Percentiles rank a stretch among this genome's conserved stretches.
phyloP scores from a whole-genome alignment of 2,797 vertebrate genomes.

The Malacoraja senta region DNA sequence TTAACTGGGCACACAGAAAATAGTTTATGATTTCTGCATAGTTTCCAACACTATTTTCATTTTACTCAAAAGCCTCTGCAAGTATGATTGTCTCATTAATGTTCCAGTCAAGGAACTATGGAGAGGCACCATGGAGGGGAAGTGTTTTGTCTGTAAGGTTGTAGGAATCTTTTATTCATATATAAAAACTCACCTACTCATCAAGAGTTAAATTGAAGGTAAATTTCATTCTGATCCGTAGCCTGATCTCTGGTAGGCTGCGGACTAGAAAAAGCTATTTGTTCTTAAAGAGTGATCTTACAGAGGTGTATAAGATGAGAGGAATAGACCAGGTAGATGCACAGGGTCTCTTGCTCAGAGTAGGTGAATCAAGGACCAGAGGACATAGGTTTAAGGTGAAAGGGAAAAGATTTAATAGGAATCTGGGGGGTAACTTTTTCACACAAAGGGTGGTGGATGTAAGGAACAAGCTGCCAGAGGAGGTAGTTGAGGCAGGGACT shows the following conservation, averaged over 20 bases:
- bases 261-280: too few relatives aligned
- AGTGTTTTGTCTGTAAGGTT: background rate
- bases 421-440: too few relatives aligned
- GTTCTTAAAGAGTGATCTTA: too few relatives aligned
- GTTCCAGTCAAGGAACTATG: background rate
- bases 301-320: too few relatives aligned
- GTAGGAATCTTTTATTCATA: background rate
- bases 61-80: constrained; percentile 3
- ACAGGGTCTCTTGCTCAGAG: too few relatives aligned
- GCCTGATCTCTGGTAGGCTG: background rate
- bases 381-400: too few relatives aligned
- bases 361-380: too few relatives aligned
- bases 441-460: too few relatives aligned
- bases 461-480: too few relatives aligned
- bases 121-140: background rate
- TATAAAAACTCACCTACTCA: background rate
- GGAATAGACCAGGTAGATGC: too few relatives aligned
- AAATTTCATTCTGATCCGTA: background rate
- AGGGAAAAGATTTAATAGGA: too few relatives aligned
- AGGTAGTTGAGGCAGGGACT: too few relatives aligned
- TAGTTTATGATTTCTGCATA: background rate
- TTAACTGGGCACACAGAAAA: background rate
- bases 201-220: background rate
- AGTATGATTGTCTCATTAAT: background rate
- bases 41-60: background rate